Percentiles rank a stretch among this genome's conserved stretches.
These are phyloP conservation scores for Falco punctatus DNA, from an alignment of 2,113 vertebrate species.

Conservation along the genomic window DNA sequence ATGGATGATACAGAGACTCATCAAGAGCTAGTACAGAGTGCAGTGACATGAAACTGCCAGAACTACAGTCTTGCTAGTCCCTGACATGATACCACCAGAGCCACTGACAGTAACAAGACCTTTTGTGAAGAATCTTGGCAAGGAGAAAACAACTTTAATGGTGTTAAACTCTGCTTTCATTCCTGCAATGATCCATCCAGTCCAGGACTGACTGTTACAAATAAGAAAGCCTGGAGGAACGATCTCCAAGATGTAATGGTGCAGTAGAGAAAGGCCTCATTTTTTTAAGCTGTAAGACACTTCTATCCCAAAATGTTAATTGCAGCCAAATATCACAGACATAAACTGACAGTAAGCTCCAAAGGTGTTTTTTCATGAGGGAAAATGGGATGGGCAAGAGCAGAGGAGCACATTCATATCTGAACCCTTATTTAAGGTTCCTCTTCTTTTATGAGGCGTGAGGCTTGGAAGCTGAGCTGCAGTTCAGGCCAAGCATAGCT, in stretches of 20 bases:
- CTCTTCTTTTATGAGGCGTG: background rate
- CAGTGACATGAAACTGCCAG: background rate
- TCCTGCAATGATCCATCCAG: background rate
- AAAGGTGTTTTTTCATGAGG: slow-evolving; percentile 46
- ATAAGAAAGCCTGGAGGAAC: background rate
- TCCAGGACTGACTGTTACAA: background rate
- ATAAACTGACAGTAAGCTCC: slow-evolving; percentile 50
- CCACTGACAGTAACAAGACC: background rate
- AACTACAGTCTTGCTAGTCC: background rate
- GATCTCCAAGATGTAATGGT: background rate
- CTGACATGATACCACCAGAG: background rate
- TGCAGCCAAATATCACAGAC: slow-evolving; percentile 62
- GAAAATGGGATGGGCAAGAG: slow-evolving; percentile 46
- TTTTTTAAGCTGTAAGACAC: slow-evolving; percentile 15
- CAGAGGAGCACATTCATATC: background rate
- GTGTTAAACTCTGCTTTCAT: background rate
- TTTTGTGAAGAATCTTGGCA: background rate
- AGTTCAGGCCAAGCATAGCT: background rate
- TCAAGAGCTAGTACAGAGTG: background rate
- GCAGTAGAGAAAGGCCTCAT: background rate
- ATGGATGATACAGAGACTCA: background rate
- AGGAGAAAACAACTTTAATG: background rate
- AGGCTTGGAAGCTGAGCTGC: background rate
- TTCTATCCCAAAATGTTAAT: slow-evolving; percentile 56
- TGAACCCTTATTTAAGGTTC: background rate